A percentile compares a stretch with the other conserved stretches of the same genome.
Evolutionary conservation across 2,797 vertebrate genomes (phyloP).

Genomic region (Fratercula arctica): DNA sequence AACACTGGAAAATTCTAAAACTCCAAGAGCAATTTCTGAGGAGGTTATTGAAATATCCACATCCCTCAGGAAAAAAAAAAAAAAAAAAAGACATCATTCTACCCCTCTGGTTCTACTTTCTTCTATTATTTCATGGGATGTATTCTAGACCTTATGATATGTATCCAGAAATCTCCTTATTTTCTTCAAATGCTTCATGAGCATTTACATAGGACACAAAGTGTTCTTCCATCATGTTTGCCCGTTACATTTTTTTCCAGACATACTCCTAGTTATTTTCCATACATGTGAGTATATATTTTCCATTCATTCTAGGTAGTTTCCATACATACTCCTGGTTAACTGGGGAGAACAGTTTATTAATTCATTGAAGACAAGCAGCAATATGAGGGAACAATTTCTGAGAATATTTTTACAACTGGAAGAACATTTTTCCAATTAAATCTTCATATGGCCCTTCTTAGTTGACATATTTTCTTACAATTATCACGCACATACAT

Average conservation of each 20-base stretch:
- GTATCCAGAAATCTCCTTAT: not conserved
- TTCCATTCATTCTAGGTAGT: not conserved
- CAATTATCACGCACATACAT: not conserved
- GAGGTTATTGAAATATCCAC: not conserved
- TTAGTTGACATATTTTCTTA: not conserved
- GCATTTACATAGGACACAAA: not conserved
- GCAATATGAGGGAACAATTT: not conserved
- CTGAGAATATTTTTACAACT: not conserved
- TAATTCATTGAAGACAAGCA: not conserved
- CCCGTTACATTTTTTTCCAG: not conserved
- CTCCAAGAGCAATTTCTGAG: not conserved
- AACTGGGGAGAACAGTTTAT: not conserved
- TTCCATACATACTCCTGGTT: not conserved
- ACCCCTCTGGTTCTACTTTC: not conserved
- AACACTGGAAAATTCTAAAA: not conserved
- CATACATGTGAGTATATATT: not conserved
- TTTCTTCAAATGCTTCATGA: not conserved
- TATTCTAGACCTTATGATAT: not conserved
- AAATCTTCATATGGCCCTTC: not conserved
- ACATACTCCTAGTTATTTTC: not conserved
- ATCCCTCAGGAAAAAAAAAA: not conserved
- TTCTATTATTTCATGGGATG: not conserved
- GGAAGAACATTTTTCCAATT: not conserved
- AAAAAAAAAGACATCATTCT: not conserved
- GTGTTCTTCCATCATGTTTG: not conserved